Conservation (phyloP, 2,888 invertebrate genomes). For the Omphaloscelis lunosa region DNA sequence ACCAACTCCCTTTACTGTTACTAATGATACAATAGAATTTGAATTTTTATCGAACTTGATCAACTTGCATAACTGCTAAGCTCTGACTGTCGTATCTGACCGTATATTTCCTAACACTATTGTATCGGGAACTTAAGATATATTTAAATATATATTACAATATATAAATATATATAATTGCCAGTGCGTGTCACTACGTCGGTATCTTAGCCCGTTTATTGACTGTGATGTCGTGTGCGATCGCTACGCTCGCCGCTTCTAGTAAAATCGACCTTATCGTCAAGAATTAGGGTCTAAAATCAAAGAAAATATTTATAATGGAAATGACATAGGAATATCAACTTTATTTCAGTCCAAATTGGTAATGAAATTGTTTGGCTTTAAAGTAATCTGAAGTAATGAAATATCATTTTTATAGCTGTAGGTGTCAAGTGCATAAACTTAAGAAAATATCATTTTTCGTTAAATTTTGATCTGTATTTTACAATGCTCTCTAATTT, state of each 20-base stretch:
- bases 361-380: conserved; percentile 20
- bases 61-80: too few species aligned
- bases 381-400: conserved; percentile 11
- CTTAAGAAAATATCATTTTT: conserved; percentile 1
- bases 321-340: conserved; percentile 22
- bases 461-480: conserved; percentile 40
- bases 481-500: conserved; percentile 59
- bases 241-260: conserved; percentile 54
- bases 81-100: background rate
- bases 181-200: conserved; percentile 57
- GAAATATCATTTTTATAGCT: conserved; percentile 50
- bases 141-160: conserved; percentile 25
- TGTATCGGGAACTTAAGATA: conserved; percentile 9
- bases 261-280: conserved; percentile 33
- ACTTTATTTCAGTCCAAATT: conserved; percentile 13
- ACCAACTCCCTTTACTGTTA: too few species aligned
- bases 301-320: conserved; percentile 6
- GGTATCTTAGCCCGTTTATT: conserved; percentile 58
- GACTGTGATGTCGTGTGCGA: conserved; percentile 67
- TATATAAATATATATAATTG: conserved; percentile 21
- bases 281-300: conserved; percentile 26
- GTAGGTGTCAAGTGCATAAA: conserved; percentile 37
- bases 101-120: conserved; percentile 16
- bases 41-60: too few species aligned
- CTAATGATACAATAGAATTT: too few species aligned